phyloP scores from a whole-genome alignment of 1,140 invertebrate species.

The Ooceraea biroi region DNA sequence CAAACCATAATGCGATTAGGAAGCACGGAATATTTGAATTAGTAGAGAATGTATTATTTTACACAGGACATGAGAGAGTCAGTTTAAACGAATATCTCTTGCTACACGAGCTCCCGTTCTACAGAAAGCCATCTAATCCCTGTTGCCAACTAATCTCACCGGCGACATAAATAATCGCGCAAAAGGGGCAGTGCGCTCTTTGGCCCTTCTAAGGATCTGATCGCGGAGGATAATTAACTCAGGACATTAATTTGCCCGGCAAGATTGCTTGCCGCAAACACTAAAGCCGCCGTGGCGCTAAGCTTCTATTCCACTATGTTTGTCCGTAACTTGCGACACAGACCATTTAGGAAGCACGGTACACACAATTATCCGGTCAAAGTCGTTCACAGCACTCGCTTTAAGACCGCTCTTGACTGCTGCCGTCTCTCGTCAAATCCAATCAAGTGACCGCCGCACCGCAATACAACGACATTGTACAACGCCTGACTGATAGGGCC shows the following conservation, averaged over 20 bases:
- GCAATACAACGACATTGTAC: conserved; percentile 14
- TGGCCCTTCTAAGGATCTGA: conserved; percentile 23
- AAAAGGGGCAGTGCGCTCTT: conserved; percentile 8
- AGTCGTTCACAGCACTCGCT: conserved; percentile 13
- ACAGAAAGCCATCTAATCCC: conserved; percentile 34
- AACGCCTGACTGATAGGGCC: conserved; percentile 33
- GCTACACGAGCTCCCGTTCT: not conserved
- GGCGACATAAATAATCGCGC: conserved; percentile 42
- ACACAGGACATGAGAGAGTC: not conserved
- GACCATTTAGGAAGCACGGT: conserved; percentile 43
- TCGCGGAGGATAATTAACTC: conserved; percentile 51
- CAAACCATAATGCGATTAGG: not conserved
- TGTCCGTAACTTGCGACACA: conserved; percentile 44
- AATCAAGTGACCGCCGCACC: conserved; percentile 43
- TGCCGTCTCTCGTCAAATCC: conserved; percentile 32
- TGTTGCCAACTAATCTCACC: conserved; percentile 33
- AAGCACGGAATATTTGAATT: not conserved
- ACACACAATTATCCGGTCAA: conserved; percentile 56
- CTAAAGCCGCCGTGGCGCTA: conserved; percentile 26
- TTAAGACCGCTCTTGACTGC: conserved; percentile 25
- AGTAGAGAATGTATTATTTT: not conserved
- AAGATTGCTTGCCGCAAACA: conserved; percentile 60
- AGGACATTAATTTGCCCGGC: conserved; percentile 47
- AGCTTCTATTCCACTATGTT: conserved; percentile 22
- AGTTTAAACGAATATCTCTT: not conserved